These are phyloP conservation scores for Galeruca laticollis DNA, from an alignment of 2,888 invertebrate genomes.

Conservation along the genomic window DNA sequence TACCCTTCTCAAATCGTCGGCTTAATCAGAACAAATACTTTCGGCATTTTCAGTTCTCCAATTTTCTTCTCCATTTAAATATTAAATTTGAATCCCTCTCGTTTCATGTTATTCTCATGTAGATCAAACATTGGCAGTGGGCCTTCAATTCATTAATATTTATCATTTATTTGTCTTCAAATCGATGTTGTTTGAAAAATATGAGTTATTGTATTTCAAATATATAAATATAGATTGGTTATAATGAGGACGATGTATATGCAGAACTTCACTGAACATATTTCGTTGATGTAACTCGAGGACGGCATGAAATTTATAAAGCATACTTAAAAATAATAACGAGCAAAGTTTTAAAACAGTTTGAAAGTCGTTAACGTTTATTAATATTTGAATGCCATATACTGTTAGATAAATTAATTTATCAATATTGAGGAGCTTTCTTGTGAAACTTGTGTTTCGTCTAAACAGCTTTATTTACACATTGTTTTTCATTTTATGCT, in stretches of 20 bases:
- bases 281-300: neutral
- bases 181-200: constrained; percentile 16
- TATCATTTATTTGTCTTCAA: constrained; percentile 27
- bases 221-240: constrained; percentile 18
- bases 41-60: constrained; percentile 36
- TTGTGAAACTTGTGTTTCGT: too few relatives aligned
- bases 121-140: constrained; percentile 23
- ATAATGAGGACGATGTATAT: constrained; percentile 1
- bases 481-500: too few relatives aligned
- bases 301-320: too few relatives aligned
- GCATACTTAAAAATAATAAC: too few relatives aligned
- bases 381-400: too few relatives aligned
- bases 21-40: constrained; percentile 41
- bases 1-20: constrained; percentile 24
- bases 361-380: too few relatives aligned
- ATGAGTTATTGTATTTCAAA: constrained; percentile 15
- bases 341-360: too few relatives aligned
- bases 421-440: too few relatives aligned
- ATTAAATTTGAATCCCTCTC: constrained; percentile 39
- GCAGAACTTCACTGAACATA: neutral
- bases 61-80: constrained; percentile 39
- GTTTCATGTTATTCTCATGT: constrained; percentile 25
- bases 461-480: too few relatives aligned
- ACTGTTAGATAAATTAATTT: too few relatives aligned
- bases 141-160: constrained; percentile 33